A percentile compares a stretch with the other conserved stretches of the same genome.
These are phyloP conservation scores for Lycaena phlaeas DNA, from an alignment of 2,888 invertebrate species.

Conservation along the genomic window DNA sequence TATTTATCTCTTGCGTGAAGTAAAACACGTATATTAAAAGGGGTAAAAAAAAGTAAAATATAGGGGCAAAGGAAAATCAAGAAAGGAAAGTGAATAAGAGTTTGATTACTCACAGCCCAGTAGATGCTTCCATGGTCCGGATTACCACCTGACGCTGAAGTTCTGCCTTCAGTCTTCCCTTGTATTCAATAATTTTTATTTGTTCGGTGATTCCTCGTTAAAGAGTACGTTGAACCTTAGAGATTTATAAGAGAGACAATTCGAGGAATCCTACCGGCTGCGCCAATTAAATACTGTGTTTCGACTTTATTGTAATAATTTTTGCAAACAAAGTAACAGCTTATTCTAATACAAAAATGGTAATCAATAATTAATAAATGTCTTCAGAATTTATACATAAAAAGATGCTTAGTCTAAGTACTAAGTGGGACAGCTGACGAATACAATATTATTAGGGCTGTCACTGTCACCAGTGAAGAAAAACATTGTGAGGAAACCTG, in stretches of 20 bases:
- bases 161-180: not conserved
- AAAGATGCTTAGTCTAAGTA: too few relatives aligned
- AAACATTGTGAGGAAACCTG: too few relatives aligned
- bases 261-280: slow-evolving; percentile 5
- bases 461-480: too few relatives aligned
- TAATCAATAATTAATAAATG: too few relatives aligned
- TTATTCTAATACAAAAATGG: too few relatives aligned
- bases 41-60: not conserved
- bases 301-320: not conserved
- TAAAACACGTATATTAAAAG: not conserved
- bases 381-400: too few relatives aligned
- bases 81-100: slow-evolving; percentile 12
- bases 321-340: too few relatives aligned
- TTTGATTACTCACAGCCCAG: slow-evolving; percentile 13
- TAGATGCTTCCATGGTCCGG: slow-evolving; percentile 11
- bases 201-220: not conserved
- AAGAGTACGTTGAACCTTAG: slow-evolving; percentile 7
- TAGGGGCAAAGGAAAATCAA: slow-evolving; percentile 9
- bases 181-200: not conserved
- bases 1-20: not conserved
- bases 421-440: too few relatives aligned
- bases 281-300: not conserved
- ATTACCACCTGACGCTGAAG: slow-evolving; percentile 1
- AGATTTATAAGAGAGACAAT: slow-evolving; percentile 2
- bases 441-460: too few relatives aligned